Evolutionary conservation across 2,888 invertebrate species (phyloP), one percentile per base, ranked within the genome.

Genomic region (Lampropteryx suffumata): DNA sequence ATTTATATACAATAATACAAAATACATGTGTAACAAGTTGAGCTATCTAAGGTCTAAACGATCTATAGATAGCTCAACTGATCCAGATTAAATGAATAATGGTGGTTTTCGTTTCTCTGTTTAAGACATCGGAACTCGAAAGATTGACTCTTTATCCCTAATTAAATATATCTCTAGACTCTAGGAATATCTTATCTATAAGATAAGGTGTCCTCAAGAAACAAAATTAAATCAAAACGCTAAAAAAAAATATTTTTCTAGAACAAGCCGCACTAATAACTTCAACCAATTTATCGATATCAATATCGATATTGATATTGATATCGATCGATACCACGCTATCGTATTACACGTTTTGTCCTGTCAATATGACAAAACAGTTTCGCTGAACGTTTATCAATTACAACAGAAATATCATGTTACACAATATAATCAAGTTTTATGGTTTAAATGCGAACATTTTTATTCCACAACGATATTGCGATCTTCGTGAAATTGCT

Each of bases 351-450:
- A 17, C 48, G 48, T 48, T 53, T 44, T 48, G 53, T 53, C 48
- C 53, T 48, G 48, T 48, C 48, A 41, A 53, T 49, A 44, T 49
- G 53, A 53, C 53, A 53, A 48, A 53, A 53, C 53, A 48, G 39
- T 40, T 47, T 48, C 44, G 29, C 41, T 33, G 53, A 44, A 48
- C 47, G 36, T 44, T 48, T 45, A 35, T 43, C 49, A 42, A 43
- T 43, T 39, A 46, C 41, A 51, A 32, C 51, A 41, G 33, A 36
- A n/a, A 40, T 50, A 55, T 48, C 44, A 28, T 24, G 35, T 48
- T 52, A 39, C 52, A 39, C 51, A 47, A 34, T 52, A 47, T 52
- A 40, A n/a, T n/a, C n/a, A 46, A 24, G 13, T 41, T 45, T 50
- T 27, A 28, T 26, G 39, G 21, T 14, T 37, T 28, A 43, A 42